Percentiles rank a stretch among this genome's conserved stretches.
These are phyloP conservation scores for Drosophila paracracens DNA, from an alignment of 2,888 invertebrate species.

Conservation along the genomic window DNA sequence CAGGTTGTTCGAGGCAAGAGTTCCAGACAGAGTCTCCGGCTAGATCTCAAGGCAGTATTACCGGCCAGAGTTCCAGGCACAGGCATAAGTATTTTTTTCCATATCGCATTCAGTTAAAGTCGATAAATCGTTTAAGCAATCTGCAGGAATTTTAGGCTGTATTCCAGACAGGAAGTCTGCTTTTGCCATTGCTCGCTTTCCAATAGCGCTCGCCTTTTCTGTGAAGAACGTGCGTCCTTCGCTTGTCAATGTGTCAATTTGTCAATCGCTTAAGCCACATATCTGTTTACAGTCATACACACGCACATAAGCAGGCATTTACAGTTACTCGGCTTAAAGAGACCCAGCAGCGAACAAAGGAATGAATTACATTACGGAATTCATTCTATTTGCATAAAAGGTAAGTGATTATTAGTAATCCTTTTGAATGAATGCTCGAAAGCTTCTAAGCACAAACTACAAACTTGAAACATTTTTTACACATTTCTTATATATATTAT, in stretches of 20 bases:
- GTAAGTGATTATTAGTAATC: background rate
- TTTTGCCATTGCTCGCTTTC: background rate
- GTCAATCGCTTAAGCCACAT: constrained; percentile 36
- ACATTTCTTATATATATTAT: background rate
- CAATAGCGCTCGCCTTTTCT: background rate
- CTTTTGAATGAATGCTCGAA: background rate
- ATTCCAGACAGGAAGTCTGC: constrained; percentile 12
- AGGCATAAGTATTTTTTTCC: background rate
- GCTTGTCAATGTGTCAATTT: constrained; percentile 51
- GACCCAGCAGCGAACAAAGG: background rate
- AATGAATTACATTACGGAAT: background rate
- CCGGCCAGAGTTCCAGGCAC: background rate
- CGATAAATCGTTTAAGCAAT: background rate
- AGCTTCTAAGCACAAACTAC: background rate
- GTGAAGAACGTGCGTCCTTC: constrained; percentile 4
- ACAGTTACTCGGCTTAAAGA: background rate
- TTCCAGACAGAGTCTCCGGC: too few relatives aligned
- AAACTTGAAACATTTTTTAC: background rate
- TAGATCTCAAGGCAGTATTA: too few relatives aligned
- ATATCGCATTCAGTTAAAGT: background rate
- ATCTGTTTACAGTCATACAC: constrained; percentile 24
- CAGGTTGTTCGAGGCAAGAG: constrained; percentile 49
- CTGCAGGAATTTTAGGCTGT: background rate
- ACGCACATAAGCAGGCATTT: background rate
- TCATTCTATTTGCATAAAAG: background rate